These are phyloP conservation scores for Tridacna crocea DNA, from an alignment of 2,888 invertebrate species.

Conservation along the genomic window DNA sequence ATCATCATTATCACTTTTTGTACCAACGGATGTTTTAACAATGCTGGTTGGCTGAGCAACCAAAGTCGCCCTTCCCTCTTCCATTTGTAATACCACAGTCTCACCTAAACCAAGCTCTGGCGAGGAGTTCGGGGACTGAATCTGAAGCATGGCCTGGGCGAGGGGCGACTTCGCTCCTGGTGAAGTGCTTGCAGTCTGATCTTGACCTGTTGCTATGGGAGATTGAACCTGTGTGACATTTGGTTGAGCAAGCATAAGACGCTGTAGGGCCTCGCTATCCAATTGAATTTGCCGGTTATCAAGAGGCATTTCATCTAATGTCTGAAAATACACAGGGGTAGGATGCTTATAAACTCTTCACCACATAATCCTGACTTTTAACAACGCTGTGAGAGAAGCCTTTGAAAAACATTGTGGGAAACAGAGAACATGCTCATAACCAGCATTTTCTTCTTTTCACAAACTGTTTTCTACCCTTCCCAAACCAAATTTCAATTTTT, in stretches of 20 bases:
- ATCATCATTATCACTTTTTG: slow-evolving; percentile 49
- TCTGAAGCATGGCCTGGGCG: slow-evolving; percentile 58
- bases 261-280: slow-evolving; percentile 58
- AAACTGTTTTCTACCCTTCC: too few relatives aligned
- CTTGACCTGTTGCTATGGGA: slow-evolving; percentile 32
- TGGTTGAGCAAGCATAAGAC: slow-evolving; percentile 48
- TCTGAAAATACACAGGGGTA: slow-evolving; percentile 29
- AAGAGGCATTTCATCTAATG: slow-evolving; percentile 68
- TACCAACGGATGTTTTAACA: slow-evolving; percentile 9
- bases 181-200: slow-evolving; percentile 21
- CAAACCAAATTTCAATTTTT: too few relatives aligned
- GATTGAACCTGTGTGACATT: slow-evolving; percentile 36
- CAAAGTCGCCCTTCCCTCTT: slow-evolving; percentile 48
- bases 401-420: too few relatives aligned
- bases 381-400: too few relatives aligned
- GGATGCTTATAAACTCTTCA: too few relatives aligned
- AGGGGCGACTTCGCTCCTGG: slow-evolving; percentile 52
- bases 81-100: slow-evolving; percentile 51
- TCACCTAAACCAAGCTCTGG: slow-evolving; percentile 40
- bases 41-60: slow-evolving; percentile 31
- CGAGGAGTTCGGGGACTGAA: slow-evolving; percentile 50
- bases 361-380: too few relatives aligned
- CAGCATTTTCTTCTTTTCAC: too few relatives aligned
- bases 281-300: slow-evolving; percentile 72
- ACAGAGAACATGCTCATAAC: too few relatives aligned